Evolutionary conservation across 1,140 invertebrate genomes (phyloP).

Genomic region (Drosophila trapezifrons): DNA sequence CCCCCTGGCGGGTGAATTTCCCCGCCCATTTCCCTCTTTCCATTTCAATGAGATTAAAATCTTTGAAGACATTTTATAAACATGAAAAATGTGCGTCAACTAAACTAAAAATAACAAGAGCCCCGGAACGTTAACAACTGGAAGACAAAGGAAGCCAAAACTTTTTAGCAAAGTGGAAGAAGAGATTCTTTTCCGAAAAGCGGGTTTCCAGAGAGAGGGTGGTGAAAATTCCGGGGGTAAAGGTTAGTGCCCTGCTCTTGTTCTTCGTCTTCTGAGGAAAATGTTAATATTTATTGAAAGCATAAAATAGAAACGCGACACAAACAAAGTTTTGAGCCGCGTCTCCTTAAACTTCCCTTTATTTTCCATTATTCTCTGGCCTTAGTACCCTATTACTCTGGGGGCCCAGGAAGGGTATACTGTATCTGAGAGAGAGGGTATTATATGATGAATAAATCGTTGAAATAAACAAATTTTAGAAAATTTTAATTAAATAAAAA

Average conservation of each 20-base stretch:
- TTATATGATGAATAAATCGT: background rate
- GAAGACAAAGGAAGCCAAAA: slow-evolving; percentile 32
- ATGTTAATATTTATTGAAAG: slow-evolving; percentile 67
- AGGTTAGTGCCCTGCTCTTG: slow-evolving; percentile 13
- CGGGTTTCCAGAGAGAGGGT: background rate
- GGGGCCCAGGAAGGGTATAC: background rate
- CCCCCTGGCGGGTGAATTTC: background rate
- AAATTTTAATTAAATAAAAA: background rate
- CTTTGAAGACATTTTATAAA: slow-evolving; percentile 67
- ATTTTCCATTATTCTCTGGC: slow-evolving; percentile 12
- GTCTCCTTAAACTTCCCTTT: slow-evolving; percentile 23
- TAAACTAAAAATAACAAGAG: slow-evolving; percentile 58
- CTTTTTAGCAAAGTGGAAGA: slow-evolving; percentile 8
- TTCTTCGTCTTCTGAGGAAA: slow-evolving; percentile 15
- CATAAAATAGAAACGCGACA: slow-evolving; percentile 52
- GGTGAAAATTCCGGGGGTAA: background rate
- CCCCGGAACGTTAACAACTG: slow-evolving; percentile 13
- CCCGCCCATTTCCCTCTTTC: background rate
- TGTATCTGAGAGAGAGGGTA: background rate
- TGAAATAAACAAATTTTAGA: background rate
- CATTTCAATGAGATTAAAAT: slow-evolving; percentile 62
- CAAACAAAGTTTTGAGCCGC: slow-evolving; percentile 46
- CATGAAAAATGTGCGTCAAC: slow-evolving; percentile 56
- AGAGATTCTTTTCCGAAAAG: slow-evolving; percentile 10
- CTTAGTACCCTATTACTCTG: background rate